phyloP scores from a whole-genome alignment of 2,113 vertebrate species.

The Pituophis catenifer region DNA sequence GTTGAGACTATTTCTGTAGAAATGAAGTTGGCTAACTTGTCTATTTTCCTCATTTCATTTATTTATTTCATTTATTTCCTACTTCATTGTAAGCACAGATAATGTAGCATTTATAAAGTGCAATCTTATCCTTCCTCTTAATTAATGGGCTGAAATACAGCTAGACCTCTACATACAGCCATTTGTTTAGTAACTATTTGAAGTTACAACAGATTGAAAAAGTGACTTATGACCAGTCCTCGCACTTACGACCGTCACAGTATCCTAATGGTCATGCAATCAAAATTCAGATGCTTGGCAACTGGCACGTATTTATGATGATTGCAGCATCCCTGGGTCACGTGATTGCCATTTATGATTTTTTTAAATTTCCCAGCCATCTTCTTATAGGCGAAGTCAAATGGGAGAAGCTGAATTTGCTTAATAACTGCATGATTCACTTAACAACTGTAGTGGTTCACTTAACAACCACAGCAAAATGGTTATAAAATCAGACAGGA shows the following conservation, averaged over 20 bases:
- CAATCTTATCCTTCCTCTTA: background rate
- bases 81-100: background rate
- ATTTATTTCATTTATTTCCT: background rate
- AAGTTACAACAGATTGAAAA: background rate
- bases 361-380: background rate
- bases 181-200: background rate
- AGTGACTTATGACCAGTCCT: background rate
- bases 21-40: background rate
- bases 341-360: background rate
- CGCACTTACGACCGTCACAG: background rate
- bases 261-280: background rate
- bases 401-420: background rate
- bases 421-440: background rate
- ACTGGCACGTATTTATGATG: background rate
- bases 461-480: background rate
- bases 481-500: background rate
- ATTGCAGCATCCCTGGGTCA: background rate
- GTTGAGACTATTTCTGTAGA: background rate
- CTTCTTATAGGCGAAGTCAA: background rate
- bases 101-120: background rate
- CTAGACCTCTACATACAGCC: background rate
- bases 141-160: background rate
- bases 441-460: background rate
- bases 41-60: background rate
- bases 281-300: background rate